A percentile compares a stretch with the other conserved stretches of the same genome.
phyloP scores from a whole-genome alignment of 2,797 vertebrate species.

The Lacerta viridis region DNA sequence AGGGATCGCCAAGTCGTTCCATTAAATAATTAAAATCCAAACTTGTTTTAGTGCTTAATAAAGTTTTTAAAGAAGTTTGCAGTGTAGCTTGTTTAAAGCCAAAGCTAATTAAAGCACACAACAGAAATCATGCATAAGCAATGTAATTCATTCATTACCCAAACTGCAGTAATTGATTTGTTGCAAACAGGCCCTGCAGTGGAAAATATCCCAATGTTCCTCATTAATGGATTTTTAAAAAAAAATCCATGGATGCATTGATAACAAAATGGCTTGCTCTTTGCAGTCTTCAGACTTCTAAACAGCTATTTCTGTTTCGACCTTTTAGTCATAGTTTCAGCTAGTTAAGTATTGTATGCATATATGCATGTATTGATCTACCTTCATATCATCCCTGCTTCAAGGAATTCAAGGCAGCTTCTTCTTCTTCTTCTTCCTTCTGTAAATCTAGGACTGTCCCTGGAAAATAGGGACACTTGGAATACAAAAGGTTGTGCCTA shows the following conservation, averaged over 20 bases:
- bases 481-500: no score
- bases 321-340: background rate
- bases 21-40: conserved; percentile 30
- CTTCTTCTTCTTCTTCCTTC: no score
- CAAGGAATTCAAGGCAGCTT: no score
- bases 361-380: background rate
- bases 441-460: no score
- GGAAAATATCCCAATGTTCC: conserved; percentile 32
- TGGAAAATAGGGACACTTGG: no score
- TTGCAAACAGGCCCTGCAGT: conserved; percentile 32
- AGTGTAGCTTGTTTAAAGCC: background rate
- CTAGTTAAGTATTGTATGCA: background rate
- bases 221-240: conserved; percentile 27
- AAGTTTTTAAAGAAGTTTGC: conserved; percentile 18
- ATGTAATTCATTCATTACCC: conserved; percentile 38
- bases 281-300: background rate
- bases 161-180: conserved; percentile 39
- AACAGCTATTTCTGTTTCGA: background rate
- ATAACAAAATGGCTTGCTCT: conserved; percentile 24
- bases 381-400: background rate
- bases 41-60: conserved; percentile 22
- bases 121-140: conserved; percentile 41
- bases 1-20: background rate
- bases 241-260: conserved; percentile 7
- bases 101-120: conserved; percentile 37